Conservation (phyloP, 2,888 invertebrate genomes). For the Drosophila percnosoma region DNA sequence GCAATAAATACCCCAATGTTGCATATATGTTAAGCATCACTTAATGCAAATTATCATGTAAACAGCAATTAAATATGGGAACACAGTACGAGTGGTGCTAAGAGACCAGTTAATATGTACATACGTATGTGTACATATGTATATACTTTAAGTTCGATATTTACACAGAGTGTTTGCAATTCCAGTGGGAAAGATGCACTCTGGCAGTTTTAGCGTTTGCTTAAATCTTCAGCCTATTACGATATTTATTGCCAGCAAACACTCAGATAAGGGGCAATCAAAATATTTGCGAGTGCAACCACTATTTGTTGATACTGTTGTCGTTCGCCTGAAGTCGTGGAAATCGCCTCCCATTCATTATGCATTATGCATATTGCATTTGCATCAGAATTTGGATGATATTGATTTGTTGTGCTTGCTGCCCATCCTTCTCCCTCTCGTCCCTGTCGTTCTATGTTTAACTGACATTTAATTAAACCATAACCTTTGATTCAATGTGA, state of each 20-base stretch:
- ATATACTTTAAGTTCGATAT: neutral
- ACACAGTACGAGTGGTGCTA: neutral
- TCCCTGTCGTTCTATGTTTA: neutral
- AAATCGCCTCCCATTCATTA: too few relatives aligned
- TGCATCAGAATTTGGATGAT: neutral
- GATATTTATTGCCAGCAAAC: neutral
- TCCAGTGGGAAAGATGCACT: neutral
- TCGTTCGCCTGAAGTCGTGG: neutral
- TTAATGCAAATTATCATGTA: constrained; percentile 19
- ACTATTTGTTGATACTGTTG: neutral
- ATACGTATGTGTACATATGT: neutral
- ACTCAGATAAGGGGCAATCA: neutral
- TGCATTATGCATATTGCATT: constrained; percentile 4
- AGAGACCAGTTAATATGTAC: neutral
- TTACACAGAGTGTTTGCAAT: neutral
- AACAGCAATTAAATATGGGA: neutral
- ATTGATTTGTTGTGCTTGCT: neutral
- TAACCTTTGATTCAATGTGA: constrained; percentile 71
- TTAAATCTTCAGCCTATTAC: neutral
- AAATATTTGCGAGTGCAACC: constrained; percentile 1
- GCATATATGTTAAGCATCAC: constrained; percentile 18
- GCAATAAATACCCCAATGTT: constrained; percentile 9
- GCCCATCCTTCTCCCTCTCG: neutral
- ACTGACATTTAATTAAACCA: constrained; percentile 67
- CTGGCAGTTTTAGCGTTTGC: neutral